Base-by-base conservation (phyloP, 2,797 vertebrate genomes). In the Sebastes baramenuke region DNA sequence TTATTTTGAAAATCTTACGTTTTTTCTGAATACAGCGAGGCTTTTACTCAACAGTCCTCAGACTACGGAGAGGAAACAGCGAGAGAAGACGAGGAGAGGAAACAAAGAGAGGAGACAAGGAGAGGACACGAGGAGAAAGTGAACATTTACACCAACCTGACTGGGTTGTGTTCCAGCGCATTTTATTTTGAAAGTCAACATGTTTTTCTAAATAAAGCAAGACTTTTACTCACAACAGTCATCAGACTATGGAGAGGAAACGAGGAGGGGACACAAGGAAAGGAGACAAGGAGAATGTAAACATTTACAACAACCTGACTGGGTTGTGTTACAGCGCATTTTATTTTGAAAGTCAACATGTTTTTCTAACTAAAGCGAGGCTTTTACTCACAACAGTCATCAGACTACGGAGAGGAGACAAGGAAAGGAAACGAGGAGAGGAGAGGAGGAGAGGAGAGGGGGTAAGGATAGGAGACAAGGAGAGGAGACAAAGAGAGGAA, bases 121-220 rank as follows among this genome's bases (percentile, higher is more conserved):
- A 34, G 32, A 34, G 32, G 32, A 64, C 1, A 24, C 0, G 1
- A 38, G 2, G 12, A 42, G 46, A 7, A 89, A 92, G 76, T 91
- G 90, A 93, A 91, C 80, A 91, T 90, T 89, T 90, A 90, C 91
- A 92, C 86, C 86, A 55, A 83, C 4, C 0, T 1, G 18, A 2
- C 25, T 14, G 30, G 30, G 11, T 42, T 42, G 38, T 42, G 36
- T 38, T 38, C 5, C 36, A 38, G 36, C 13, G 36, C 36, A 7
- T 68, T 75, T 84, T 80, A 71, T 34, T 86, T 49, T 71, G 73
- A 80, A 77, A 0, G 59, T 46, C 14, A 6, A 46, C 16, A 16
- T 7, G 42, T 7, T 46, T 16, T 18, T 46, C 42, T 46, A 38
- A 38, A 6, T 38, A 38, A 5, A 38, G 13, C 36, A 1, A 38